Evolutionary conservation across 2,888 invertebrate genomes (phyloP), one percentile per base, ranked within the genome.

Genomic region (Cantharis rufa): DNA sequence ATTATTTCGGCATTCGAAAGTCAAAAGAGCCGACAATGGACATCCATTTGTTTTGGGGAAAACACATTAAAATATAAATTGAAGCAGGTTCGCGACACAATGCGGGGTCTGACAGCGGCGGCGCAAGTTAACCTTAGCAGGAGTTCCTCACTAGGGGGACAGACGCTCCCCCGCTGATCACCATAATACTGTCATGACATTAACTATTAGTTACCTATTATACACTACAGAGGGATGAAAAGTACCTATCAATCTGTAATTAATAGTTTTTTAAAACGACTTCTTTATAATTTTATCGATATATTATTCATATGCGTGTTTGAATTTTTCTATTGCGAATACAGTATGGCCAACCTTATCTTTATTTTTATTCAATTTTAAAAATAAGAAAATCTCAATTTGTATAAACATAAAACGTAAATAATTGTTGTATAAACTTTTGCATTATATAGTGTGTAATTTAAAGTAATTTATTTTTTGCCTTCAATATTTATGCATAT

Each of bases 51-150:
- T 88, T 88, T 88, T 87, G 86, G 86, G 86, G 83, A 85, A 87
- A 88, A 87, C 87, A 86, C 86, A 88, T 88, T 87, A 87, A 87
- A 88, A 87, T 88, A 87, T 86, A 87, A 87, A 87, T 86, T 86
- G 86, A 87, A 83, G 83, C 86, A 87, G 87, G 87, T 87, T 87
- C 84, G 86, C 85, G 87, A 87, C 87, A 88, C 88, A 87, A 88
- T 87, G 85, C 86, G 85, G 84, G 86, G 86, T 85, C 86, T 84
- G 82, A 82, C 80, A 80, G 81, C 81, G 80, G 80, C 78, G 76
- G 76, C 78, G 80, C 79, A 80, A 81, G 82, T 82, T 81, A 82
- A 80, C 81, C 80, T 79, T 81, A 78, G 78, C 73, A 75, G 79
- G 78, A 80, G 79, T 75, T 78, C 80, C 78, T 70, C 79, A 80